Conservation (phyloP, 2,113 vertebrate genomes). For the Hippotragus niger region DNA sequence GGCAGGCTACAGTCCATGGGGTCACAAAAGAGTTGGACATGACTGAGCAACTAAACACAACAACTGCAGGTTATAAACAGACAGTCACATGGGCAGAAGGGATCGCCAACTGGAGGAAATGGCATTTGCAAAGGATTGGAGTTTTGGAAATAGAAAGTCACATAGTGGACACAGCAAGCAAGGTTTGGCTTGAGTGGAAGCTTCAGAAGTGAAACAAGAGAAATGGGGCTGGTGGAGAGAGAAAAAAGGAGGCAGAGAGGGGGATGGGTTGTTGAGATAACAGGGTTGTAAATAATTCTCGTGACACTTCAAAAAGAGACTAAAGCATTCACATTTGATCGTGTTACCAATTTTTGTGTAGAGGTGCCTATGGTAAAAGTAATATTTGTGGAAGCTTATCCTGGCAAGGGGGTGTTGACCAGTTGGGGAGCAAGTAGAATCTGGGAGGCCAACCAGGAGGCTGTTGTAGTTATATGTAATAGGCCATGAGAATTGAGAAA, state of each 20-base stretch:
- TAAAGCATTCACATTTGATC: slow-evolving; percentile 25
- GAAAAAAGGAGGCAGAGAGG: background rate
- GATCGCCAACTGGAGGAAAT: background rate
- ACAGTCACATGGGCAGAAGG: background rate
- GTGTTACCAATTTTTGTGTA: background rate
- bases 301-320: background rate
- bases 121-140: background rate
- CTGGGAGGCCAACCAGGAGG: background rate
- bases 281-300: background rate
- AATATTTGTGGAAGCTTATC: background rate
- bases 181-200: background rate
- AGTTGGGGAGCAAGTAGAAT: background rate
- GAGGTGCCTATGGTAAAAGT: background rate
- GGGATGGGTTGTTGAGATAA: background rate
- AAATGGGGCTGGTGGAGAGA: background rate
- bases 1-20: background rate
- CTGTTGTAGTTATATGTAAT: background rate
- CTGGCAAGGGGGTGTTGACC: background rate
- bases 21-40: background rate
- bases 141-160: slow-evolving; percentile 2
- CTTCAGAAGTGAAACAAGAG: background rate
- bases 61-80: background rate
- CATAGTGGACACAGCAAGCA: background rate
- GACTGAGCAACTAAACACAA: background rate
- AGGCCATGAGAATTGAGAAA: background rate